These are phyloP conservation scores for Drosophila sp. DNA, from an alignment of 1,140 invertebrate species.

Conservation along the genomic window DNA sequence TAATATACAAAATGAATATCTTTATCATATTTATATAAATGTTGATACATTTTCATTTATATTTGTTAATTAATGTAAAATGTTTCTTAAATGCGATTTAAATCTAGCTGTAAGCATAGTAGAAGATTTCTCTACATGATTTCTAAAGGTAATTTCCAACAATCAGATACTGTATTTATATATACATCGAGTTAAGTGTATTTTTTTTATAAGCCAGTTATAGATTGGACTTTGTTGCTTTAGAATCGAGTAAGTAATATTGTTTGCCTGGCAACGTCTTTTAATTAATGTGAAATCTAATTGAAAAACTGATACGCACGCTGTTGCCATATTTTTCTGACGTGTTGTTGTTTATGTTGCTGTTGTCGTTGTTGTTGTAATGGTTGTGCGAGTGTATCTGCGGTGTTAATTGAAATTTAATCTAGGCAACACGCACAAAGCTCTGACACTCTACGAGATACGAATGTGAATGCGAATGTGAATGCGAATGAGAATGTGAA, in stretches of 20 bases:
- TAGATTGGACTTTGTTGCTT: conserved; percentile 3
- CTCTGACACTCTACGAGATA: conserved; percentile 30
- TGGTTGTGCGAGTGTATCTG: conserved; percentile 50
- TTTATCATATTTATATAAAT: too few relatives aligned
- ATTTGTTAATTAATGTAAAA: too few relatives aligned
- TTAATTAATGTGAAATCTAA: conserved; percentile 76
- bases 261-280: conserved; percentile 42
- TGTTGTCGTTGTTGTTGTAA: conserved; percentile 14
- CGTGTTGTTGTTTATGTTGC: conserved; percentile 7
- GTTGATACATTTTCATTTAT: too few relatives aligned
- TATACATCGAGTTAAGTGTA: too few relatives aligned
- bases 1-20: too few relatives aligned
- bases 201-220: background rate
- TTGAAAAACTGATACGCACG: conserved; percentile 67
- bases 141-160: too few relatives aligned
- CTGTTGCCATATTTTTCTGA: conserved; percentile 31
- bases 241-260: conserved; percentile 42
- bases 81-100: too few relatives aligned
- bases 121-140: too few relatives aligned
- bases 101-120: too few relatives aligned
- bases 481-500: conserved; percentile 9
- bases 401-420: conserved; percentile 76
- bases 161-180: too few relatives aligned
- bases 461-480: conserved; percentile 34
- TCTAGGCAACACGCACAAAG: conserved; percentile 64